These are phyloP conservation scores for Drosophila borealis DNA, from an alignment of 2,888 invertebrate genomes.

Conservation along the genomic window DNA sequence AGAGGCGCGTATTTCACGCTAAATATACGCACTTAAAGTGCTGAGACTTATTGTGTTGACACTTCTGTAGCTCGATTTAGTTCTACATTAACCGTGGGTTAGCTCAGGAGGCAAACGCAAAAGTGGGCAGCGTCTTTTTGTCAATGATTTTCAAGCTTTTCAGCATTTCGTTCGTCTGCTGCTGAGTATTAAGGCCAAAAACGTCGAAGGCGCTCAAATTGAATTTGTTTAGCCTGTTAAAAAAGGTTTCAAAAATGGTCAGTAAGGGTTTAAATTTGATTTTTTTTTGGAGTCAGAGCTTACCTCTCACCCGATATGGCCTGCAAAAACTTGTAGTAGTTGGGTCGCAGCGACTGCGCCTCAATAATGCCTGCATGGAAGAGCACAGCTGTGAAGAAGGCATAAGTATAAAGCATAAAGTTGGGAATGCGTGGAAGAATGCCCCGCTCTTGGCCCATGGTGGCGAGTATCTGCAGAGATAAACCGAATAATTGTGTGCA, in stretches of 20 bases:
- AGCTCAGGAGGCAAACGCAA: constrained; percentile 68
- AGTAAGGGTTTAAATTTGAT: background rate
- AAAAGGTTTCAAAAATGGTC: constrained; percentile 1
- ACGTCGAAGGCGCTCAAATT: constrained; percentile 86
- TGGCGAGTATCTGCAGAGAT: constrained; percentile 88
- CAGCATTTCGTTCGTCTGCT: constrained; percentile 85
- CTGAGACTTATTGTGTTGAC: constrained; percentile 35
- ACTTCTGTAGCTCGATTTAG: constrained; percentile 35
- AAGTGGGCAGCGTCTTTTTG: constrained; percentile 63
- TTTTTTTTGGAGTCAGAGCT: constrained; percentile 43
- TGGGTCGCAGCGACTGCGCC: constrained; percentile 91
- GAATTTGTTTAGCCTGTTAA: constrained; percentile 87
- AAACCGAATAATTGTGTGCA: background rate
- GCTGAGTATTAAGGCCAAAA: constrained; percentile 87
- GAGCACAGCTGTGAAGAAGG: constrained; percentile 90
- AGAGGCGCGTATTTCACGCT: constrained; percentile 40
- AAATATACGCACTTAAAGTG: constrained; percentile 51
- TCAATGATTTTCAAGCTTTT: constrained; percentile 70
- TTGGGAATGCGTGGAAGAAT: constrained; percentile 89
- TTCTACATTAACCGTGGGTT: constrained; percentile 21
- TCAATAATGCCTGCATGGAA: constrained; percentile 93
- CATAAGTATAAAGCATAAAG: constrained; percentile 90
- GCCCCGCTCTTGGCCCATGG: constrained; percentile 88
- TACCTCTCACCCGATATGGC: constrained; percentile 90
- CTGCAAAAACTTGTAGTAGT: constrained; percentile 93